phyloP scores from a whole-genome alignment of 2,888 invertebrate species.

The Ypsolopha scabrella region DNA sequence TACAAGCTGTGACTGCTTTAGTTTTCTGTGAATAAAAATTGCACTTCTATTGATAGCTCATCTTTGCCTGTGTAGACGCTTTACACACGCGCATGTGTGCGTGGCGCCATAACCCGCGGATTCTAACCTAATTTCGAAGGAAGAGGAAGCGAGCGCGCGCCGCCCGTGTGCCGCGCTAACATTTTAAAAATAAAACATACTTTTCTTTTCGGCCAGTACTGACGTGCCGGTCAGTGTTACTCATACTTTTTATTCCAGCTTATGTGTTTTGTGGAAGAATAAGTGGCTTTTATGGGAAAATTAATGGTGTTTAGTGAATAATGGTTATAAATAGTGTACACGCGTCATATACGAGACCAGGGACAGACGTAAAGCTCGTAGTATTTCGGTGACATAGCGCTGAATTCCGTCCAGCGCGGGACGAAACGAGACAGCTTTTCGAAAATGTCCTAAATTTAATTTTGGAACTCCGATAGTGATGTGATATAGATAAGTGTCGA shows the following conservation, averaged over 20 bases:
- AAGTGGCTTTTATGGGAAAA: conserved; percentile 7
- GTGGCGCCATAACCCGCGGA: conserved; percentile 55
- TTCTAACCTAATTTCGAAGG: conserved; percentile 68
- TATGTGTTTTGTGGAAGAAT: conserved; percentile 6
- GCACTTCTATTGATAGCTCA: conserved; percentile 5
- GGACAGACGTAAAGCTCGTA: conserved; percentile 25
- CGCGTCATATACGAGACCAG: conserved; percentile 16
- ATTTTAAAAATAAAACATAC: conserved; percentile 52
- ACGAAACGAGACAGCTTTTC: conserved; percentile 4
- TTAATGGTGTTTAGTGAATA: conserved; percentile 10
- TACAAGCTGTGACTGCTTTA: too few relatives aligned
- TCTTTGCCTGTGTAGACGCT: conserved; percentile 36
- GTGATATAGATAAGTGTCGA: neutral
- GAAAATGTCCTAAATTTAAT: neutral
- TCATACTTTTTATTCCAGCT: too few relatives aligned
- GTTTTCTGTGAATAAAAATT: neutral
- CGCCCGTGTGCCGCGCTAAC: conserved; percentile 37
- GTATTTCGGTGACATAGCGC: conserved; percentile 45
- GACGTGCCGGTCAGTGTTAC: neutral
- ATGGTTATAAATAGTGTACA: conserved; percentile 46
- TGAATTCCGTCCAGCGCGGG: conserved; percentile 8
- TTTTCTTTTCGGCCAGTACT: conserved; percentile 8
- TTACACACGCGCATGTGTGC: conserved; percentile 46
- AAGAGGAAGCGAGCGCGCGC: conserved; percentile 42
- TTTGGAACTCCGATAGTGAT: neutral